Evolutionary conservation across 2,113 vertebrate genomes (phyloP).

Genomic region (Sorex fumeus): DNA sequence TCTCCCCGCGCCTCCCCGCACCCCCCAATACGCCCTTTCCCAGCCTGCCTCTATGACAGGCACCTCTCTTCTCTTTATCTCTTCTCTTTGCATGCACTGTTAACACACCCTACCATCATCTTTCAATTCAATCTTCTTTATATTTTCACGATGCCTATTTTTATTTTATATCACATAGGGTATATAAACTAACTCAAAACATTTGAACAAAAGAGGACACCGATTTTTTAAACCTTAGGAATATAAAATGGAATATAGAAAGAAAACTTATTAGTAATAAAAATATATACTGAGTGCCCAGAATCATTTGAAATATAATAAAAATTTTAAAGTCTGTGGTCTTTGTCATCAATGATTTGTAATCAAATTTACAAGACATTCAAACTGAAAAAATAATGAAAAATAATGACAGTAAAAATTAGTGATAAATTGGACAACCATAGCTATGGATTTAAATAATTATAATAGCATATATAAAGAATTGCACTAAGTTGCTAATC

Average conservation of each 20-base stretch:
- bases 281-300: background rate
- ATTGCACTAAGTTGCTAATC: background rate
- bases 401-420: background rate
- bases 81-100: background rate
- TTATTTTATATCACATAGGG: constrained; percentile 31
- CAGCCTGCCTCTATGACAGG: no score
- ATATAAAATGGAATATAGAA: constrained; percentile 41
- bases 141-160: constrained; percentile 39
- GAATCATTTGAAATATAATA: background rate
- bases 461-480: constrained; percentile 22
- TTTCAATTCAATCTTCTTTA: constrained; percentile 11
- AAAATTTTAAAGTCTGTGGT: background rate
- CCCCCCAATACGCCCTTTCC: no score
- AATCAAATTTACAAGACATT: constrained; percentile 39
- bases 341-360: constrained; percentile 13
- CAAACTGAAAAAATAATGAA: background rate
- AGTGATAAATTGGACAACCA: background rate
- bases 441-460: background rate
- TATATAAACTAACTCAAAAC: constrained; percentile 48
- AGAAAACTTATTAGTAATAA: constrained; percentile 25
- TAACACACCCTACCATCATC: background rate
- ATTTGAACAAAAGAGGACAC: background rate
- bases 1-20: no score
- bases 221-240: constrained; percentile 24
- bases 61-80: no score